These are phyloP conservation scores for Pseudomugil tenellus DNA, from an alignment of 2,797 vertebrate genomes.

Conservation along the genomic window DNA sequence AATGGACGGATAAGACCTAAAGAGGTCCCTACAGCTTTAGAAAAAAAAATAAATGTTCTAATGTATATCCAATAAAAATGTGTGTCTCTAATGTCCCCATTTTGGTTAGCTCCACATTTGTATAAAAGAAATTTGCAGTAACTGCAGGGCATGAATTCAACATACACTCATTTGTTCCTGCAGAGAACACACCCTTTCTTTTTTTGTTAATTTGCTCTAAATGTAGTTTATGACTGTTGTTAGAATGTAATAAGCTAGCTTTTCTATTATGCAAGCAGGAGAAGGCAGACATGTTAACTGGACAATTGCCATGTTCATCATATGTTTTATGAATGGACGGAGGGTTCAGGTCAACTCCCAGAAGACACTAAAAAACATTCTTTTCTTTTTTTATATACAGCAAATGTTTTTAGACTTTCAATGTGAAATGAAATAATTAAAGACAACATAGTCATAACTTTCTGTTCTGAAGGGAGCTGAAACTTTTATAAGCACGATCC, in stretches of 20 bases:
- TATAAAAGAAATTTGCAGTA: constrained; percentile 12
- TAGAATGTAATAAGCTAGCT: constrained; percentile 22
- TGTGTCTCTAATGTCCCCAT: neutral
- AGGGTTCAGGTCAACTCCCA: constrained; percentile 30
- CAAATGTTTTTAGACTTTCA: constrained; percentile 56
- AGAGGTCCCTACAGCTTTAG: neutral
- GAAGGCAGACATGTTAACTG: constrained; percentile 14
- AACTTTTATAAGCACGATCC: constrained; percentile 78
- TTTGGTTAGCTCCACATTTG: constrained; percentile 10
- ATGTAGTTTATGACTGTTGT: neutral
- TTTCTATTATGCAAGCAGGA: constrained; percentile 24
- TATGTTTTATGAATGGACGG: constrained; percentile 47
- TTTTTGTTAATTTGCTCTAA: constrained; percentile 1
- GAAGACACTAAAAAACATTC: constrained; percentile 35
- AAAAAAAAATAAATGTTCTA: neutral
- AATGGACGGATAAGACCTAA: neutral
- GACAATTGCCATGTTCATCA: constrained; percentile 12
- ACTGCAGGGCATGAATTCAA: constrained; percentile 16
- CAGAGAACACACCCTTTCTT: constrained; percentile 10
- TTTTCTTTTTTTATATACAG: constrained; percentile 36
- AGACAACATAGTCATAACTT: constrained; percentile 61
- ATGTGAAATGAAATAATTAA: constrained; percentile 72
- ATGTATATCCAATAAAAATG: neutral
- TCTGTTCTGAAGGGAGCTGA: constrained; percentile 64
- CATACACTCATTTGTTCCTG: constrained; percentile 18